Percentiles rank a stretch among this genome's conserved stretches.
Evolutionary conservation across 2,888 invertebrate genomes (phyloP).

Genomic region (Smittia sp.): DNA sequence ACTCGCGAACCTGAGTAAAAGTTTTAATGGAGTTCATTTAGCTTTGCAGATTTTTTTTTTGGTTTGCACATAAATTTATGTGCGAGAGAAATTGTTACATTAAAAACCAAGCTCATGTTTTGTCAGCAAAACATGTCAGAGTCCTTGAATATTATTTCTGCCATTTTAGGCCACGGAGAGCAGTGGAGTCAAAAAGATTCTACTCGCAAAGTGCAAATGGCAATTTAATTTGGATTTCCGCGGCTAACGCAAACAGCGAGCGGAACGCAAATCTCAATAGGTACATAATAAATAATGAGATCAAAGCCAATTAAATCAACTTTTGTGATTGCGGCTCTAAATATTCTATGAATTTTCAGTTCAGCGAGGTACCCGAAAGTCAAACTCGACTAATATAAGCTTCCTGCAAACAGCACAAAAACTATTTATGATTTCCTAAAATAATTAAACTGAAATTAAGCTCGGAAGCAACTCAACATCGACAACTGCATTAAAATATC

Average conservation of each 20-base stretch:
- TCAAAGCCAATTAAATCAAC: constrained; percentile 11
- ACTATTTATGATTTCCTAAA: not conserved
- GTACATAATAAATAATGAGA: not conserved
- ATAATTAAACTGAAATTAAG: not conserved
- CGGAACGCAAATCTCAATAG: too few species aligned
- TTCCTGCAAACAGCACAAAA: not conserved
- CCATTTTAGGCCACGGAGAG: too few species aligned
- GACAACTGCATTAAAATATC: not conserved
- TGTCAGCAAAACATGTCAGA: too few species aligned
- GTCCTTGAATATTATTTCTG: too few species aligned
- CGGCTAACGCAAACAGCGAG: not conserved
- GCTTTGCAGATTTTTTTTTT: too few species aligned
- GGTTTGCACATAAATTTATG: too few species aligned
- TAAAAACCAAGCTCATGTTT: too few species aligned
- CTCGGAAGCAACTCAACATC: not conserved
- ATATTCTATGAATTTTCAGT: not conserved
- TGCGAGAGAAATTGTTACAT: too few species aligned
- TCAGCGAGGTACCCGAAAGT: not conserved
- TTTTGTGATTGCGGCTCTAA: not conserved
- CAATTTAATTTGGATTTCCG: constrained; percentile 8
- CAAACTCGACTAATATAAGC: not conserved
- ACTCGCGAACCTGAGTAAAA: too few species aligned
- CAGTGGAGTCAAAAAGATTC: too few species aligned
- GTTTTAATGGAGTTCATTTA: not conserved
- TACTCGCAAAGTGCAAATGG: not conserved